A percentile compares a stretch with the other conserved stretches of the same genome.
Evolutionary conservation across 2,113 vertebrate genomes (phyloP).

Genomic region (Rhodinocichla rosea): DNA sequence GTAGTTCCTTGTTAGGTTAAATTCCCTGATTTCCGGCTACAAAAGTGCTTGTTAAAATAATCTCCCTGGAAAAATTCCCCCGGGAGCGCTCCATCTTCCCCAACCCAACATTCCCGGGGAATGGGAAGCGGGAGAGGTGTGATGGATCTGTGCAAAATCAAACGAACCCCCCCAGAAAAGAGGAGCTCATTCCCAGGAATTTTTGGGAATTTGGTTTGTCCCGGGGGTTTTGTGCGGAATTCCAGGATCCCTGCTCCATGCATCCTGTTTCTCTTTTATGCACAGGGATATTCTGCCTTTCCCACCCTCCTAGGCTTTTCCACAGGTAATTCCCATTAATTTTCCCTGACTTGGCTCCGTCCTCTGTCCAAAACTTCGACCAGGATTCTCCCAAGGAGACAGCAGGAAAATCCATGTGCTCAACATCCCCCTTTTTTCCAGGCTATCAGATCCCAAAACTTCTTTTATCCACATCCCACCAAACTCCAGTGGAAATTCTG

Average conservation of each 20-base stretch:
- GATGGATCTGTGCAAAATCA: background rate
- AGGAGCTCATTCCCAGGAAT: background rate
- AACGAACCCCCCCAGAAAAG: background rate
- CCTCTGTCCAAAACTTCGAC: background rate
- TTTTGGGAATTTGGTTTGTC: background rate
- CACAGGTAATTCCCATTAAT: background rate
- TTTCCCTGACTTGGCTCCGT: background rate
- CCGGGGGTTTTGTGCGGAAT: background rate
- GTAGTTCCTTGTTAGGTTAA: slow-evolving; percentile 88
- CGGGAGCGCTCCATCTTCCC: slow-evolving; percentile 46
- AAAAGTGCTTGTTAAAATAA: slow-evolving; percentile 82
- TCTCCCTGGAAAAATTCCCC: slow-evolving; percentile 67
- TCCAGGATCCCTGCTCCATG: background rate
- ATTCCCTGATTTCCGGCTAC: slow-evolving; percentile 87
- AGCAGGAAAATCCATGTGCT: background rate
- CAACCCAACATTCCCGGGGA: background rate
- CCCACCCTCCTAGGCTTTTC: background rate
- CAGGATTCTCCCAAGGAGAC: background rate
- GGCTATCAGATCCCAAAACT: background rate
- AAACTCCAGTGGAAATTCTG: background rate
- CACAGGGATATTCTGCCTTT: fast-evolving
- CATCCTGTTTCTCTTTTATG: background rate
- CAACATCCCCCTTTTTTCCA: background rate
- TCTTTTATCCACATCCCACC: too few species aligned
- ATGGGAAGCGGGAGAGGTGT: background rate